Evolutionary conservation across 1,140 invertebrate species (phyloP).

Genomic region (Cotesia chilonis): DNA sequence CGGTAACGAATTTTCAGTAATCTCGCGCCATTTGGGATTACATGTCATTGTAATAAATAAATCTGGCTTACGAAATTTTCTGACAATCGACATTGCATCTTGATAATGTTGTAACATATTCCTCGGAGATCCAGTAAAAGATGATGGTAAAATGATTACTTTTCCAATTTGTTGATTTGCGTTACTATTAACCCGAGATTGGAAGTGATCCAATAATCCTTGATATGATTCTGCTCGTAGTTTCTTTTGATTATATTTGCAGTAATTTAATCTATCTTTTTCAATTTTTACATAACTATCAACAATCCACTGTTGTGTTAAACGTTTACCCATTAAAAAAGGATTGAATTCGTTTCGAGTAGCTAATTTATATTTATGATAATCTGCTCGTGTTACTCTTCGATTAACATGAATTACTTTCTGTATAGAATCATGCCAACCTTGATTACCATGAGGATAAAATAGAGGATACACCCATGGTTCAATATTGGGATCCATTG

Average conservation of each 20-base stretch:
- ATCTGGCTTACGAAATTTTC: not conserved
- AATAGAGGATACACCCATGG: slow-evolving; percentile 23
- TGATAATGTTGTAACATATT: slow-evolving; percentile 4
- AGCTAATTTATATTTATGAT: slow-evolving; percentile 15
- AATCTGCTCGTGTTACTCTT: slow-evolving; percentile 6
- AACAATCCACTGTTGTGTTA: too few relatives aligned
- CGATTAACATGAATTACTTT: not conserved
- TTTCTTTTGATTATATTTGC: too few relatives aligned
- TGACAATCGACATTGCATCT: not conserved
- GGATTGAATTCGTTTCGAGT: slow-evolving; percentile 64
- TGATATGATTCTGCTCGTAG: too few relatives aligned
- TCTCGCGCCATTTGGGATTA: too few relatives aligned
- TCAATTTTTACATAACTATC: too few relatives aligned
- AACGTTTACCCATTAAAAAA: slow-evolving; percentile 48
- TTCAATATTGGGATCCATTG: slow-evolving; percentile 12
- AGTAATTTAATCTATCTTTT: too few relatives aligned
- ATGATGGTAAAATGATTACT: not conserved
- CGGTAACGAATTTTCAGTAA: not conserved
- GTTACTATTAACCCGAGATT: not conserved
- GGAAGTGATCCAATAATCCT: too few relatives aligned
- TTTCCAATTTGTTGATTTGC: not conserved
- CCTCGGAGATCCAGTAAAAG: not conserved
- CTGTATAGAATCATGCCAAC: slow-evolving; percentile 9
- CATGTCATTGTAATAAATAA: too few relatives aligned
- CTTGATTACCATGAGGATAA: slow-evolving; percentile 1